Evolutionary conservation across 2,888 invertebrate species (phyloP).

Genomic region (Ischnus inquisitorius): DNA sequence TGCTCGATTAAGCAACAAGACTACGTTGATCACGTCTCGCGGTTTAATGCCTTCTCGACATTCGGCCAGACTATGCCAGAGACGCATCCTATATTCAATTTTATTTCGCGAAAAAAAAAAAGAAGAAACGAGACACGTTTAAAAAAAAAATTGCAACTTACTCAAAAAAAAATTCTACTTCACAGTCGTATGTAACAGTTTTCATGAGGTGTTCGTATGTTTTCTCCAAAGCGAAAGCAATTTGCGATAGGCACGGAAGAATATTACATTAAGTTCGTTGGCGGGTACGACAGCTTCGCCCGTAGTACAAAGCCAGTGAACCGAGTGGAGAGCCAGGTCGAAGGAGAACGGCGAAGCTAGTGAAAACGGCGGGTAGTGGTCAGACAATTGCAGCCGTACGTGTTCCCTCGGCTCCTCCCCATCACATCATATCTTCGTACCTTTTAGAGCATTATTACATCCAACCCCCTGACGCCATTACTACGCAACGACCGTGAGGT

Average conservation of each 20-base stretch:
- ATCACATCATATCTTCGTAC: slow-evolving; percentile 27
- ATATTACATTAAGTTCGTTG: slow-evolving; percentile 18
- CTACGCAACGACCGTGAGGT: slow-evolving; percentile 4
- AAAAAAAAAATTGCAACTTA: background rate
- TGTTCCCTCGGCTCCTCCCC: slow-evolving; percentile 12
- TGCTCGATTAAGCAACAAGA: slow-evolving; percentile 46
- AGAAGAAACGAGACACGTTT: too few relatives aligned
- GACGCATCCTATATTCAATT: background rate
- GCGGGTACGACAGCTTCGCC: background rate
- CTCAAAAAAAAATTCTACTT: background rate
- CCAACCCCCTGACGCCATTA: background rate
- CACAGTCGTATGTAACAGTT: background rate
- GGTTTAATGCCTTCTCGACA: slow-evolving; percentile 18
- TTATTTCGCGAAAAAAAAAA: background rate
- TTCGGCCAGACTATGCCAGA: background rate
- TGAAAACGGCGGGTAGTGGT: slow-evolving; percentile 17
- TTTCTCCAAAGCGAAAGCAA: slow-evolving; percentile 17
- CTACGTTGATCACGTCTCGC: slow-evolving; percentile 14
- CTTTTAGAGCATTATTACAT: slow-evolving; percentile 18
- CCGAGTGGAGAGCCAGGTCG: slow-evolving; percentile 1
- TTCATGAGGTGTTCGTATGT: background rate
- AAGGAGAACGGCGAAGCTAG: background rate
- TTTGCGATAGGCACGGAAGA: background rate
- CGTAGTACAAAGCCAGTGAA: slow-evolving; percentile 2
- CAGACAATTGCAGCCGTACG: slow-evolving; percentile 21